Percentiles rank a stretch among this genome's conserved stretches.
These are phyloP conservation scores for Hylaea fasciaria DNA, from an alignment of 2,888 invertebrate species.

Conservation along the genomic window DNA sequence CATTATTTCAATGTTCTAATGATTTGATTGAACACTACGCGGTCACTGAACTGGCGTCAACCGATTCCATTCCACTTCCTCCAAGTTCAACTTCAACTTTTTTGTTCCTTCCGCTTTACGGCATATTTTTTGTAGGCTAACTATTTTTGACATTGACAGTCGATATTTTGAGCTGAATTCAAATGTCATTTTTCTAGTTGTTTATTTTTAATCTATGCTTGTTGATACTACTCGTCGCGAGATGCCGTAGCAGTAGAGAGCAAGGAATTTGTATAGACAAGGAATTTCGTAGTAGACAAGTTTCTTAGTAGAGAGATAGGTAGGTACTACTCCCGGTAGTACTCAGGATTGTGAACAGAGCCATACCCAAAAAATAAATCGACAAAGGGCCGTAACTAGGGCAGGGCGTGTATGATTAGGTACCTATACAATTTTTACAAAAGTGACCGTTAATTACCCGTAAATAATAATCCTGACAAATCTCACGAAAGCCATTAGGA, in stretches of 20 bases:
- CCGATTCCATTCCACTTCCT: background rate
- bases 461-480: no score
- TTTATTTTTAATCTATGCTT: background rate
- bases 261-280: background rate
- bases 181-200: background rate
- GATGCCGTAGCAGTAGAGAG: background rate
- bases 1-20: slow-evolving; percentile 52
- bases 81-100: no score
- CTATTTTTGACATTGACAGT: background rate
- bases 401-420: background rate
- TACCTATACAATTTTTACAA: no score
- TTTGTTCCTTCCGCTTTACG: background rate
- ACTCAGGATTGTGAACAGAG: no score
- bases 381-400: background rate
- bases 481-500: no score
- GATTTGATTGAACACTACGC: slow-evolving; percentile 13
- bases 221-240: background rate
- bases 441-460: no score
- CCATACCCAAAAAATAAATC: background rate
- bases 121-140: background rate
- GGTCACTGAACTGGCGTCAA: slow-evolving; percentile 37
- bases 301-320: no score
- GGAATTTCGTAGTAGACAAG: no score
- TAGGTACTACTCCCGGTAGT: no score
- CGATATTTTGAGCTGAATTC: background rate